Conservation (phyloP, 1,140 invertebrate species). For the Andrena cerasifolii region DNA sequence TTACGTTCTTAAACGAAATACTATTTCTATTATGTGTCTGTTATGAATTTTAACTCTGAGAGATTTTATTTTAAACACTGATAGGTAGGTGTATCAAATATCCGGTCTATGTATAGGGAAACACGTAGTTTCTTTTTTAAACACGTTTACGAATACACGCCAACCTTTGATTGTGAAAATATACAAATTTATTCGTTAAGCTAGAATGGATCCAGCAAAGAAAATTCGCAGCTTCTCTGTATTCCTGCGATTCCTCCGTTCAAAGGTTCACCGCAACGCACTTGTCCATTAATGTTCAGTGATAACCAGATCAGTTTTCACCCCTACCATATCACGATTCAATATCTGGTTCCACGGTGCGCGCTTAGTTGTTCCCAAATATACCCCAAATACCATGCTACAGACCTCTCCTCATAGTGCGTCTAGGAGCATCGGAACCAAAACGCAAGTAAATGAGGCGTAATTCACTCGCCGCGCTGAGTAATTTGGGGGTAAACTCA, state of each 20-base stretch:
- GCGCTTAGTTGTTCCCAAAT: background rate
- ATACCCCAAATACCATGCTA: background rate
- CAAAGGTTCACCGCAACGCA: background rate
- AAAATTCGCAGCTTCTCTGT: background rate
- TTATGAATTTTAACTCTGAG: no score
- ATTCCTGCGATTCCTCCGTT: background rate
- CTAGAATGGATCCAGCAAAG: no score
- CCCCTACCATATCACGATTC: background rate
- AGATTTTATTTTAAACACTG: no score
- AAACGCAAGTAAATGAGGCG: background rate
- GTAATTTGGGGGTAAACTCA: no score
- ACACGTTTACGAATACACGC: no score
- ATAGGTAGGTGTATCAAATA: no score
- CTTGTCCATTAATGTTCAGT: slow-evolving; percentile 6
- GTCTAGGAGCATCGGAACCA: background rate
- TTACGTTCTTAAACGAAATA: no score
- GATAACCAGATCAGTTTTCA: slow-evolving; percentile 23
- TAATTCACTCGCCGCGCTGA: background rate
- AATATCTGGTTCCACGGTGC: background rate
- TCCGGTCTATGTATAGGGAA: no score
- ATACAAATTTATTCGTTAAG: no score
- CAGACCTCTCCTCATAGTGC: background rate
- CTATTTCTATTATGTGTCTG: no score
- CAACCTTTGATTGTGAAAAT: no score
- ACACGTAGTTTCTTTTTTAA: no score